These are phyloP conservation scores for Perccottus glenii DNA, from an alignment of 2,113 vertebrate species.

Conservation along the genomic window DNA sequence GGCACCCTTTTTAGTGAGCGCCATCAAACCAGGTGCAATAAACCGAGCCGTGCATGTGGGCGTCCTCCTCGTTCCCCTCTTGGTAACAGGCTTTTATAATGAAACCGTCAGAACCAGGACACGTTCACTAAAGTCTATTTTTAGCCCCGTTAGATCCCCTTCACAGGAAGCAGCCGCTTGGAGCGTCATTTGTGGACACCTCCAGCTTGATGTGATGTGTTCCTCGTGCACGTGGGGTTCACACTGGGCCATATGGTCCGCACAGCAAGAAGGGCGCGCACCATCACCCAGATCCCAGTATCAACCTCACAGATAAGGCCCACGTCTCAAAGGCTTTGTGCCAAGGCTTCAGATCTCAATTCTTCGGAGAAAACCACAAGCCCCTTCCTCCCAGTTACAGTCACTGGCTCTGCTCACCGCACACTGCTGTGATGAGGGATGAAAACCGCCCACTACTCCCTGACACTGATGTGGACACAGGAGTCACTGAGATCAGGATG, in stretches of 20 bases:
- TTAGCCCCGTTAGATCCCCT: slow-evolving; percentile 69
- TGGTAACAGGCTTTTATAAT: slow-evolving; percentile 72
- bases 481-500: not conserved
- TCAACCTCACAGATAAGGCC: slow-evolving; percentile 71
- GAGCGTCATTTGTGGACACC: slow-evolving; percentile 57
- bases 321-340: slow-evolving; percentile 70
- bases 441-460: not conserved
- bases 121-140: slow-evolving; percentile 70
- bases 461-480: slow-evolving; percentile 7
- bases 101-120: slow-evolving; percentile 64
- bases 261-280: slow-evolving; percentile 64
- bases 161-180: slow-evolving; percentile 61
- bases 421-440: slow-evolving; percentile 17
- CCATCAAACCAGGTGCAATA: slow-evolving; percentile 64
- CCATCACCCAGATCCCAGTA: slow-evolving; percentile 68
- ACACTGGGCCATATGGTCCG: slow-evolving; percentile 76
- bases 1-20: slow-evolving; percentile 60
- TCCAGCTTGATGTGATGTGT: slow-evolving; percentile 41
- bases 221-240: slow-evolving; percentile 72
- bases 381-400: slow-evolving; percentile 35
- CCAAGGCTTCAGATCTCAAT: slow-evolving; percentile 63
- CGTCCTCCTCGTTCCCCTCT: slow-evolving; percentile 25
- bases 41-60: slow-evolving; percentile 63
- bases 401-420: slow-evolving; percentile 35
- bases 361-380: slow-evolving; percentile 61